Evolutionary conservation across 1,140 invertebrate species (phyloP).

Genomic region (Pachyrhynchus sulphureomaculatus): DNA sequence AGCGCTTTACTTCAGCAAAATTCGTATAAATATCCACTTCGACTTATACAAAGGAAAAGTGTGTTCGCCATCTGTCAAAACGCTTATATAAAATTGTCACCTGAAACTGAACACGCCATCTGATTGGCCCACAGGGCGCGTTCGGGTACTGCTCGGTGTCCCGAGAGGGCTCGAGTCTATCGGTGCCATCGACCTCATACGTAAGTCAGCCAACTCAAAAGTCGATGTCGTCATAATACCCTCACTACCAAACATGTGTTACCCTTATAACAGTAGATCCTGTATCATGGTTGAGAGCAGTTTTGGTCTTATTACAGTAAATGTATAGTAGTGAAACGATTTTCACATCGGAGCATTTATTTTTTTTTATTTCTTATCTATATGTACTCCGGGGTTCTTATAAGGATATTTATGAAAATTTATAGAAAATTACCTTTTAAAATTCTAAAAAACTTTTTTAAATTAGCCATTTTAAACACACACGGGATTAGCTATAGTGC

Average conservation of each 20-base stretch:
- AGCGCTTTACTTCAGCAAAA: no score
- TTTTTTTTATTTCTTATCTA: no score
- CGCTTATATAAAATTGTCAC: constrained; percentile 1
- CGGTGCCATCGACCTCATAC: constrained; percentile 67
- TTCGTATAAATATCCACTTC: neutral
- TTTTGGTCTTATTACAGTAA: no score
- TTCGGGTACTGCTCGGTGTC: constrained; percentile 56
- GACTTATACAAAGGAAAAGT: neutral
- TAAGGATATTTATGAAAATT: no score
- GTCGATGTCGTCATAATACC: constrained; percentile 36
- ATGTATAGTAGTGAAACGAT: no score
- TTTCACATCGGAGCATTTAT: no score
- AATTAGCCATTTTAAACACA: no score
- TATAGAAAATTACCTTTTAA: no score
- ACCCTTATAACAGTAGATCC: neutral
- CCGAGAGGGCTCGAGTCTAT: constrained; percentile 69
- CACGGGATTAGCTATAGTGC: no score
- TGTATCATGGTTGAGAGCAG: no score
- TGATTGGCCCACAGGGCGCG: constrained; percentile 47
- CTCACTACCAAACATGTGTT: constrained; percentile 2
- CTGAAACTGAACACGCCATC: constrained; percentile 25
- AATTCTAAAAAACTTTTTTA: no score
- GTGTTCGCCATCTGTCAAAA: neutral
- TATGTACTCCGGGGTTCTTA: no score
- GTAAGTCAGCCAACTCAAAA: constrained; percentile 50